Evolutionary conservation across 2,113 vertebrate genomes (phyloP), one percentile per base, ranked within the genome.

Genomic region (Osmerus eperlanus): DNA sequence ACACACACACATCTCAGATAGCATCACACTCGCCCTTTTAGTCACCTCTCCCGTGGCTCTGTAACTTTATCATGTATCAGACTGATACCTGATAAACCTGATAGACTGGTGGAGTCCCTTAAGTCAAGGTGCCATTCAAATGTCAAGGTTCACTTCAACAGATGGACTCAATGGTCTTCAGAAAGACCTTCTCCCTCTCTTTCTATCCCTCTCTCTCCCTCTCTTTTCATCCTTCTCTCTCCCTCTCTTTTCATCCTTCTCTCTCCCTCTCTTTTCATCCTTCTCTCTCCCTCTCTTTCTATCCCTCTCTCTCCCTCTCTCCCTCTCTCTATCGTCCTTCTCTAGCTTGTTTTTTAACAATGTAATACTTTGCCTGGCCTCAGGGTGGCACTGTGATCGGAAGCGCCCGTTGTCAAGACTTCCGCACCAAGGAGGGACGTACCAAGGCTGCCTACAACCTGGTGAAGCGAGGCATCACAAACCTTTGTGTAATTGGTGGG

Each of bases 361-460:
- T 19, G 15, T 18, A 56, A 56, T 16, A 9, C 47, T 21, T 65
- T 71, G 54, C 9, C 56, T 64, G 65, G 65, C 60, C 4, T 36
- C 83, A 98, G 96, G 96, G 96, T 3, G 96, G 96, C 18, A 98
- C 97, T 0, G 95, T 99, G 65, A 99, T 98, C 9, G 97, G 96
- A 60, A 98, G 96, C 0, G 96, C 97, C 28, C 92, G 96, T 55
- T 98, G 97, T 87, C 90, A 94, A 80, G 95, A 96, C 67, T 98
- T 99, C 76, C 92, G 93, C 23, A 84, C 84, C 0, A 94, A 91
- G 2, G 94, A 96, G 67, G 97, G 97, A 0, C 93, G 96, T 9
- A 90, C 95, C 11, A 92, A 92, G 16, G 96, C 96, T 0, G 96
- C 96, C 15, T 87, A 74, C 9, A 96, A 99, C 82, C 70, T 98